Evolutionary conservation across 2,888 invertebrate genomes (phyloP), one percentile per base, ranked within the genome.

Genomic region (Pollenia amentaria): DNA sequence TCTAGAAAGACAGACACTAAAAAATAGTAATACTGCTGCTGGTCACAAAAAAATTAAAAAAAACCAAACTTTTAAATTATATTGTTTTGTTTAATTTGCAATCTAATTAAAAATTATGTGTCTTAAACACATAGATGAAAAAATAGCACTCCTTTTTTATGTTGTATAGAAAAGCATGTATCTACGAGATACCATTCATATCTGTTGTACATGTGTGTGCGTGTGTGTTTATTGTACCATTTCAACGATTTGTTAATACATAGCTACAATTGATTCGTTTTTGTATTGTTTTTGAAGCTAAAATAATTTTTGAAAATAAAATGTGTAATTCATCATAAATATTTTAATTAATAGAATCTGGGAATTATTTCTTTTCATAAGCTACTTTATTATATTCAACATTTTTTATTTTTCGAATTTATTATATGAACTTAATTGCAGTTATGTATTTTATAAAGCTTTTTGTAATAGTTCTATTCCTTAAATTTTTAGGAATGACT

Each of bases 91-190:
- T 76, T 62, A 69, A 62, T 60, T 53, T 73, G 44, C 42, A 55
- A 73, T 18, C 55, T 73, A 69, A 76, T 82, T 69, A 62, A 82
- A 29, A 70, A 62, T 62, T 64, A 62, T 38, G 21, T 76, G 69
- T 62, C 48, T 48, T 53, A 64, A 29, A 29, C n/a, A n/a, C 29
- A 3, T 9, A 18, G 9, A 40, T 40, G 14, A 4, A 53, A 11
- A 44, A 18, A 18, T 48, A 2, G 9, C n/a, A 44, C 44, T 70
- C 48, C 18, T 40, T 16, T 9, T 40, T 53, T 21, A 55, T 21
- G 18, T 53, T 18, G 10, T 18, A 29, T 29, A n/a, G n/a, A n/a
- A n/a, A n/a, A n/a, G 29, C 1, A 29, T 29, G 29, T 29, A 29
- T 29, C 29, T 3, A 18, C 2, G 3, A 53, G 53, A 11, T 53